These are phyloP conservation scores for Antitype chi DNA, from an alignment of 2,888 invertebrate species.

Conservation along the genomic window DNA sequence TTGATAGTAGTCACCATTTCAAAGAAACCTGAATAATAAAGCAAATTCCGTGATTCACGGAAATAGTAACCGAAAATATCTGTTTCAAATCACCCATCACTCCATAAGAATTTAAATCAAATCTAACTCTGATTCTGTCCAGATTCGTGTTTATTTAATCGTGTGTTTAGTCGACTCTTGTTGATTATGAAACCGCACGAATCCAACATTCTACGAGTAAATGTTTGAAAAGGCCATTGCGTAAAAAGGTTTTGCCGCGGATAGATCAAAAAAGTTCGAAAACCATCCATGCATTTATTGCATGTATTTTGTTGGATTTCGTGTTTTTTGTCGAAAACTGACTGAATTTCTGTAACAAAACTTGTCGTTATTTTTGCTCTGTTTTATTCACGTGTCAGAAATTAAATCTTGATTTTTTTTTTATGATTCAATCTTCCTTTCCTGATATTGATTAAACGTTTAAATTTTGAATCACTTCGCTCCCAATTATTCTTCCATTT, in stretches of 20 bases:
- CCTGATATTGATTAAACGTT: no score
- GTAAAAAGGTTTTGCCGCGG: neutral
- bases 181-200: conserved; percentile 18
- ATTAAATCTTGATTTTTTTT: neutral
- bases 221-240: neutral
- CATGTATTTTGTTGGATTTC: neutral
- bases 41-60: neutral
- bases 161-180: conserved; percentile 5
- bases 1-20: neutral
- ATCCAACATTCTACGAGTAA: neutral
- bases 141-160: conserved; percentile 25
- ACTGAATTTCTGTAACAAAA: neutral
- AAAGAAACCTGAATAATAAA: conserved; percentile 11
- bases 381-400: neutral
- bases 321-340: neutral
- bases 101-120: conserved; percentile 47
- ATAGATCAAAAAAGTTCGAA: neutral
- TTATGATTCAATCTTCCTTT: neutral
- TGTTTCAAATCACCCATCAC: conserved; percentile 53
- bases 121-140: conserved; percentile 11
- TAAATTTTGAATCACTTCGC: neutral
- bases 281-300: neutral
- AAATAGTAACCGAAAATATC: conserved; percentile 27
- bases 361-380: neutral
- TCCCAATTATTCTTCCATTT: neutral